phyloP scores from a whole-genome alignment of 1,140 invertebrate genomes.

The Vollenhovia emeryi region DNA sequence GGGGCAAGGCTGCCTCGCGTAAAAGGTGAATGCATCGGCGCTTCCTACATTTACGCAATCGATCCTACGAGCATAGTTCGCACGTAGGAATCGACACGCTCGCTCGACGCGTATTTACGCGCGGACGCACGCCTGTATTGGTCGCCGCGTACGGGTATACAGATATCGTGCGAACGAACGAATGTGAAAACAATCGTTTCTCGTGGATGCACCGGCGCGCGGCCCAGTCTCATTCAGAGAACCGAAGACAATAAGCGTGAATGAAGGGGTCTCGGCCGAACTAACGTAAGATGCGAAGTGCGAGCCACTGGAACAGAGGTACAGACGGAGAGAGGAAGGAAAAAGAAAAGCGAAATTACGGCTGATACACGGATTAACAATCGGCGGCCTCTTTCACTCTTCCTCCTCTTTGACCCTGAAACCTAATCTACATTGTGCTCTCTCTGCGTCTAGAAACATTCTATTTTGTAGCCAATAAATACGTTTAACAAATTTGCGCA shows the following conservation, averaged over 20 bases:
- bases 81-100: conserved; percentile 72
- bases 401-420: conserved; percentile 34
- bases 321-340: not conserved
- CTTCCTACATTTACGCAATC: conserved; percentile 84
- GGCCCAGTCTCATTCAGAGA: conserved; percentile 68
- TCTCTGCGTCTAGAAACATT: too few species aligned
- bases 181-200: conserved; percentile 71
- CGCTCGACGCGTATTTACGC: conserved; percentile 58
- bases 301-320: not conserved
- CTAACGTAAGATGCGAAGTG: conserved; percentile 25
- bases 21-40: conserved; percentile 84
- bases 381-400: conserved; percentile 33
- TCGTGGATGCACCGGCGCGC: conserved; percentile 56
- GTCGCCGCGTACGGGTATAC: not conserved
- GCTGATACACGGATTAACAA: conserved; percentile 24
- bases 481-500: too few species aligned
- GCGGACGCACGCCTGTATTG: conserved; percentile 45
- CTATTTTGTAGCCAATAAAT: too few species aligned
- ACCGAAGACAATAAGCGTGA: conserved; percentile 65
- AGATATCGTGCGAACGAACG: conserved; percentile 64
- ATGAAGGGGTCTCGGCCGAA: conserved; percentile 50
- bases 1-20: conserved; percentile 78
- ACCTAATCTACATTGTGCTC: too few species aligned
- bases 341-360: not conserved
- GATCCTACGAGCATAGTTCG: conserved; percentile 76